Evolutionary conservation across 2,113 vertebrate genomes (phyloP).

Genomic region (Paratilapia polleni): DNA sequence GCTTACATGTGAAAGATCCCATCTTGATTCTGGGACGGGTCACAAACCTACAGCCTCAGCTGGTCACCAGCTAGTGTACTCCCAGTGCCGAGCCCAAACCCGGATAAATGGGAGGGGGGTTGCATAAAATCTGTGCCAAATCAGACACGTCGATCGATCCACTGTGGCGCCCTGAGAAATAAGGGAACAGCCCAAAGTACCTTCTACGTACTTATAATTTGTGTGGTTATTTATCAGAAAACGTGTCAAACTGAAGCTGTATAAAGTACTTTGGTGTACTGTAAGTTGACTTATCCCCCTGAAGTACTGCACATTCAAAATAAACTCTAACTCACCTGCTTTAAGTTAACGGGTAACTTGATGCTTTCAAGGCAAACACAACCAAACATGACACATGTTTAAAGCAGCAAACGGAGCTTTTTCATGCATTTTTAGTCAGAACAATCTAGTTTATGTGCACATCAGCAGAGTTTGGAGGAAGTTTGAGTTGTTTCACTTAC

Average conservation of each 20-base stretch:
- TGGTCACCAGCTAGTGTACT: too few species aligned
- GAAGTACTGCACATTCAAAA: not conserved
- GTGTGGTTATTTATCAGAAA: too few species aligned
- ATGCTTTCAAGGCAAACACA: not conserved
- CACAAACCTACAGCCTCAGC: not conserved
- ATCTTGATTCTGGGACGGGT: not conserved
- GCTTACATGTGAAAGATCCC: fast-evolving
- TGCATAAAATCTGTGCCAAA: too few species aligned
- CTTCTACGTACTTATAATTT: too few species aligned
- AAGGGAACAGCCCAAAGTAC: too few species aligned
- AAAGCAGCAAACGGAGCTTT: not conserved
- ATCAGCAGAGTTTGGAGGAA: slow-evolving; percentile 8
- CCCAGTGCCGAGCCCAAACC: too few species aligned
- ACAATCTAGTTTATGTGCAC: not conserved
- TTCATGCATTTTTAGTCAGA: not conserved
- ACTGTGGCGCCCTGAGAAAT: too few species aligned
- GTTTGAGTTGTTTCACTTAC: not conserved
- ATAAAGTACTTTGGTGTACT: not conserved
- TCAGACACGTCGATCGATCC: too few species aligned
- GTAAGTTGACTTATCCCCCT: too few species aligned
- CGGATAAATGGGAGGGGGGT: too few species aligned
- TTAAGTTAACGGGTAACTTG: not conserved
- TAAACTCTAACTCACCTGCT: fast-evolving
- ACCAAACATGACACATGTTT: not conserved
- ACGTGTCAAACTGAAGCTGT: fast-evolving